A percentile compares a stretch with the other conserved stretches of the same genome.
phyloP scores from a whole-genome alignment of 2,113 vertebrate species.

The Hypocryptadius cinnamomeus region DNA sequence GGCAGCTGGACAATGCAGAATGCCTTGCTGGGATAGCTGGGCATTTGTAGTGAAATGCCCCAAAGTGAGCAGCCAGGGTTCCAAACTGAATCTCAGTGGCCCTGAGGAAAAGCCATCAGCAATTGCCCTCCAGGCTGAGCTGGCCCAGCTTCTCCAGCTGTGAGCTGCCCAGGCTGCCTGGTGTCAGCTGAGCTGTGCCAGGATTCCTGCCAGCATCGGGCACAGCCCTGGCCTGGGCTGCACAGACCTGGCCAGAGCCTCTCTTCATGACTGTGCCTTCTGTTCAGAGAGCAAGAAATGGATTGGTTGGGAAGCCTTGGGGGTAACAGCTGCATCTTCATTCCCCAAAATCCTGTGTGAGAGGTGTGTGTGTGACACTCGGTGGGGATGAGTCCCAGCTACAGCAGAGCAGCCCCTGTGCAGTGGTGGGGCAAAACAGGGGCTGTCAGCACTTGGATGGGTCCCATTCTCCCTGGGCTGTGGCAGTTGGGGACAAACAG shows the following conservation, averaged over 20 bases:
- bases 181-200: background rate
- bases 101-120: background rate
- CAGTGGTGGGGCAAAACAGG: background rate
- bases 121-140: background rate
- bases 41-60: accelerated
- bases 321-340: background rate
- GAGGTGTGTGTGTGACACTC: background rate
- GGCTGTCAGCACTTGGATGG: accelerated
- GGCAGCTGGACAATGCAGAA: background rate
- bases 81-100: background rate
- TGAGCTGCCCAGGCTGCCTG: no score
- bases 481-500: background rate
- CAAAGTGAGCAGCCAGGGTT: background rate
- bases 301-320: accelerated
- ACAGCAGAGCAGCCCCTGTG: background rate
- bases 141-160: background rate
- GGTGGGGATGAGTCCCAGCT: accelerated
- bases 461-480: background rate
- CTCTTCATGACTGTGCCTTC: background rate
- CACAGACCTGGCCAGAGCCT: background rate
- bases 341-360: background rate
- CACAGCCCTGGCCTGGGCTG: no score
- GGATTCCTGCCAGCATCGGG: no score
- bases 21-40: background rate
- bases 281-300: background rate